Percentiles rank a stretch among this genome's conserved stretches.
Conservation (phyloP, 2,797 vertebrate species). For the Distichodus sexfasciatus region DNA sequence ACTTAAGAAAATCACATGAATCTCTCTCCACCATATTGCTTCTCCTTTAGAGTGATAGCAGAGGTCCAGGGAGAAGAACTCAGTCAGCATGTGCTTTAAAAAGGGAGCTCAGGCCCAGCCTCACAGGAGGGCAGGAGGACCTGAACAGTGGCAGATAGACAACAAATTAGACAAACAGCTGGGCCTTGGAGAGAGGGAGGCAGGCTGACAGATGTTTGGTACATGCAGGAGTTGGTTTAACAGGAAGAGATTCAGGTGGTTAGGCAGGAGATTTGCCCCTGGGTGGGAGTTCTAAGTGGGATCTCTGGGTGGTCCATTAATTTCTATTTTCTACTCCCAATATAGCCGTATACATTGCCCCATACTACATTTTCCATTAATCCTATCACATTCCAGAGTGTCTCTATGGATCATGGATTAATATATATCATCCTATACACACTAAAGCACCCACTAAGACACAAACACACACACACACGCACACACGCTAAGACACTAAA, state of each 20-base stretch:
- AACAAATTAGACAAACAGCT: conserved; percentile 42
- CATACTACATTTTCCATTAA: neutral
- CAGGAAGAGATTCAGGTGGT: neutral
- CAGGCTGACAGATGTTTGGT: conserved; percentile 18
- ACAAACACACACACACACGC: too few species aligned
- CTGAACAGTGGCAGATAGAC: conserved; percentile 30
- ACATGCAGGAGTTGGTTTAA: neutral
- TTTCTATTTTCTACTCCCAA: neutral
- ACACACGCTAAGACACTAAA: too few species aligned
- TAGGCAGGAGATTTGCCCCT: neutral
- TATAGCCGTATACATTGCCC: neutral
- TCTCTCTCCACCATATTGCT: neutral
- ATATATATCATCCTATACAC: neutral
- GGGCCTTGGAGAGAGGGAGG: conserved; percentile 1
- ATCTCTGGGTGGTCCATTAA: neutral
- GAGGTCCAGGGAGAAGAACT: neutral
- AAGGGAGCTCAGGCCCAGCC: conserved; percentile 5
- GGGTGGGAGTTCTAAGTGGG: neutral
- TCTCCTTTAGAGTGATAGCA: neutral
- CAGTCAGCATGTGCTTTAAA: conserved; percentile 21
- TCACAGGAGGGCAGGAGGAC: conserved; percentile 17
- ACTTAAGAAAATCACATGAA: neutral
- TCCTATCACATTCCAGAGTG: neutral
- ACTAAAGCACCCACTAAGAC: neutral
- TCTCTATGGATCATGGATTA: neutral